These are phyloP conservation scores for Tachina grossa DNA, from an alignment of 2,888 invertebrate species.

Conservation along the genomic window DNA sequence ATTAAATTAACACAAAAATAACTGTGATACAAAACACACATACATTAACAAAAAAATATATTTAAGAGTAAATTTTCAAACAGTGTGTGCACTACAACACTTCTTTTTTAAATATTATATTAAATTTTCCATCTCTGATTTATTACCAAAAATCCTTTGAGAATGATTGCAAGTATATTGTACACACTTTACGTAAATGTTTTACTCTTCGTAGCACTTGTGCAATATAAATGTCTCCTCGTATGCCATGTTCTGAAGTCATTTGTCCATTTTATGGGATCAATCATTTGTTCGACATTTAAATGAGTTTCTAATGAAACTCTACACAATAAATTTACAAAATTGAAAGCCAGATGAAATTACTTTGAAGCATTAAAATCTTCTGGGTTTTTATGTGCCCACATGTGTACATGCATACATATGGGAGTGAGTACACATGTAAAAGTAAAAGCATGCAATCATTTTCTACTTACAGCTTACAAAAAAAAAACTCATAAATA, in stretches of 20 bases:
- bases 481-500: neutral
- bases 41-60: too few relatives aligned
- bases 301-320: conserved; percentile 70
- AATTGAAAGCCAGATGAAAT: neutral
- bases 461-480: neutral
- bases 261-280: conserved; percentile 70
- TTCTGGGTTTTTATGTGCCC: neutral
- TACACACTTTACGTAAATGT: too few relatives aligned
- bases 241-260: conserved; percentile 59
- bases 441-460: neutral
- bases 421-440: conserved; percentile 3
- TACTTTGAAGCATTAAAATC: neutral
- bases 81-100: too few relatives aligned
- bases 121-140: too few relatives aligned
- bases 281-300: conserved; percentile 72
- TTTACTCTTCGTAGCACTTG: neutral
- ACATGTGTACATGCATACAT: neutral
- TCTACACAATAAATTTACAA: conserved; percentile 34
- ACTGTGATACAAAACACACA: too few relatives aligned
- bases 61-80: too few relatives aligned
- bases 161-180: too few relatives aligned
- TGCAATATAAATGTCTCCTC: conserved; percentile 15
- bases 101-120: too few relatives aligned
- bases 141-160: too few relatives aligned
- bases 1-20: too few relatives aligned